A percentile compares a stretch with the other conserved stretches of the same genome.
Evolutionary conservation across 2,797 vertebrate species (phyloP).

Genomic region (Malurus leucopterus): DNA sequence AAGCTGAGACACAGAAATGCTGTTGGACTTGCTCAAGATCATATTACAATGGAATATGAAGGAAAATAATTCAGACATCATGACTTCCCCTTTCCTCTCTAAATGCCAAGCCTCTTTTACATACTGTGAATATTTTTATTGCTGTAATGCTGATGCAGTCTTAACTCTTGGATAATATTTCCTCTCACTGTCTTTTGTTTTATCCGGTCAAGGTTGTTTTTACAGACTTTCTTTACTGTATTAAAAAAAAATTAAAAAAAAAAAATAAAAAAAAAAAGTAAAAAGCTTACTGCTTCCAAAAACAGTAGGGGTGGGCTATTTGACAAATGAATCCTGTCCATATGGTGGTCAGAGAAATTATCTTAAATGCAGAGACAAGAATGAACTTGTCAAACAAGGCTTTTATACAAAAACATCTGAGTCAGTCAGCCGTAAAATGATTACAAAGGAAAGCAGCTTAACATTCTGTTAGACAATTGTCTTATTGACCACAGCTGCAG

Average conservation of each 20-base stretch:
- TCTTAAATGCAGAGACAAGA: conserved; percentile 22
- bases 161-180: not conserved
- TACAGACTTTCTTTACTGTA: not conserved
- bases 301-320: not conserved
- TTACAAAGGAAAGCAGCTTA: conserved; percentile 21
- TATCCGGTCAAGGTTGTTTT: not conserved
- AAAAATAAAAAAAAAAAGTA: not conserved
- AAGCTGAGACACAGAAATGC: not conserved
- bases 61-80: not conserved
- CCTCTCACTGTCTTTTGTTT: not conserved
- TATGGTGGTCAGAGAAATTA: conserved; percentile 28
- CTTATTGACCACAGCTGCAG: conserved; percentile 24
- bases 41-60: not conserved
- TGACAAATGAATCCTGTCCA: not conserved
- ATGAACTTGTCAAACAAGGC: conserved; percentile 9
- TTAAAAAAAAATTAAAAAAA: not conserved
- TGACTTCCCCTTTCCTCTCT: not conserved
- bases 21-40: not conserved
- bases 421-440: conserved; percentile 29
- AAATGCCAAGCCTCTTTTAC: not conserved
- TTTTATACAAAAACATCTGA: conserved; percentile 27
- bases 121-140: not conserved
- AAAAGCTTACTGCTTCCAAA: not conserved
- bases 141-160: not conserved
- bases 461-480: conserved; percentile 32